Evolutionary conservation across 2,888 invertebrate genomes (phyloP), one percentile per base, ranked within the genome.

Genomic region (Celastrina argiolus): DNA sequence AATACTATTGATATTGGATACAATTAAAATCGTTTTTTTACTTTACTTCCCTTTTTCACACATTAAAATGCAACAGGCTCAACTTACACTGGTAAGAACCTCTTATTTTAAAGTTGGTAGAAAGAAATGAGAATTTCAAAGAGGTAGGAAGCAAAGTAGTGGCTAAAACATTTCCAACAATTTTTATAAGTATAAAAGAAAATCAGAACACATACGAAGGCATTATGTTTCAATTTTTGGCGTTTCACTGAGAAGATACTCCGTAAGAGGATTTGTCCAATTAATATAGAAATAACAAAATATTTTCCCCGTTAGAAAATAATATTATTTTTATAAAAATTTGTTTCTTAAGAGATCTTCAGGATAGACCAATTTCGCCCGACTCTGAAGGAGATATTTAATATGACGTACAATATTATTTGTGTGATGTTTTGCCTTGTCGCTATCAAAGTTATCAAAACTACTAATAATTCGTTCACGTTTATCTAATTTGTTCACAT

Each of bases 211-310:
- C 18, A 45, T 10, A 51, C 51, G 22, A 1, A 51, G 22, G 22
- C 51, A 51, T 51, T 51, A 51, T 51, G 22, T 51, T 51, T 51
- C 12, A 51, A 26, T 51, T 51, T 45, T 51, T 51, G 22, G 51
- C 51, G 14, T 26, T 51, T 8, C 51, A 51, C 51, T 22, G 22
- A 51, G 10, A 45, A 45, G 18, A 22, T 51, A 51, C 51, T 51
- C 5, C 12, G 14, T 51, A 51, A 51, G 51, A 51, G 51, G 51
- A 51, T 26, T 51, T 51, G 51, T 51, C 51, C 51, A 51, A 51
- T 51, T 51, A 51, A 51, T 51, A 51, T 51, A 51, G 22, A 45
- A 51, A 51, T 51, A 51, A 51, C 51, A 22, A 51, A 26, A 51
- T 22, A 26, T 26, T 26, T 51, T 51, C 14, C 45, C 51, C 51